Percentiles rank a stretch among this genome's conserved stretches.
phyloP scores from a whole-genome alignment of 30 jellyfish, hydroid and myxozoan species.

The Hydractinia symbiolongicarpus region DNA sequence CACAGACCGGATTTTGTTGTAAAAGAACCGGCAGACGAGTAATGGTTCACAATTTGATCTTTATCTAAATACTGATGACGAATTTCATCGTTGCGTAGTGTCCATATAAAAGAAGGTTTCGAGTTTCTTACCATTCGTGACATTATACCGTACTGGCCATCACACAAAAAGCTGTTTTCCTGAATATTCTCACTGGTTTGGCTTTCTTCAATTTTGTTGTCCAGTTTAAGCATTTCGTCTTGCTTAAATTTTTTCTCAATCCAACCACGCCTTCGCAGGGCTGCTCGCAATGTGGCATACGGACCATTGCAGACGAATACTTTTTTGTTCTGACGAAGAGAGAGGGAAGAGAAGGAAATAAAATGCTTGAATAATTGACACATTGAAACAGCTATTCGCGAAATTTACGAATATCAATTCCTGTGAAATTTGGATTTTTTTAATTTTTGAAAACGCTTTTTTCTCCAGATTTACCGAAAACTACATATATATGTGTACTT shows the following conservation, averaged over 20 bases:
- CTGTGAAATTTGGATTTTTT: too few relatives aligned
- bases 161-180: constrained; percentile 53
- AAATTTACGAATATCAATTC: too few relatives aligned
- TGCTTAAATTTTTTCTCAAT: constrained; percentile 75
- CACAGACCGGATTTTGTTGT: constrained; percentile 94
- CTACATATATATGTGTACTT: too few relatives aligned
- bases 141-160: constrained; percentile 77
- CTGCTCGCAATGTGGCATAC: constrained; percentile 67
- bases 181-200: constrained; percentile 16
- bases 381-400: too few relatives aligned
- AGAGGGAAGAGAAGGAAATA: too few relatives aligned
- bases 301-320: constrained; percentile 96
- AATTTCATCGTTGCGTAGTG: constrained; percentile 74
- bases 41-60: constrained; percentile 90
- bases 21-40: constrained; percentile 65
- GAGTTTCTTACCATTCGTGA: constrained; percentile 79
- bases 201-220: neutral
- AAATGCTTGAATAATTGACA: too few relatives aligned
- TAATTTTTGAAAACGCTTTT: too few relatives aligned
- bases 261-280: constrained; percentile 92
- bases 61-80: constrained; percentile 47
- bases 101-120: constrained; percentile 82
- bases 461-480: too few relatives aligned
- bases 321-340: constrained; percentile 54
- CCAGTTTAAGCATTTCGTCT: constrained; percentile 35